These are phyloP conservation scores for Crossaster papposus DNA, from an alignment of 53 echinoderm and acorn worm genomes.

Conservation along the genomic window DNA sequence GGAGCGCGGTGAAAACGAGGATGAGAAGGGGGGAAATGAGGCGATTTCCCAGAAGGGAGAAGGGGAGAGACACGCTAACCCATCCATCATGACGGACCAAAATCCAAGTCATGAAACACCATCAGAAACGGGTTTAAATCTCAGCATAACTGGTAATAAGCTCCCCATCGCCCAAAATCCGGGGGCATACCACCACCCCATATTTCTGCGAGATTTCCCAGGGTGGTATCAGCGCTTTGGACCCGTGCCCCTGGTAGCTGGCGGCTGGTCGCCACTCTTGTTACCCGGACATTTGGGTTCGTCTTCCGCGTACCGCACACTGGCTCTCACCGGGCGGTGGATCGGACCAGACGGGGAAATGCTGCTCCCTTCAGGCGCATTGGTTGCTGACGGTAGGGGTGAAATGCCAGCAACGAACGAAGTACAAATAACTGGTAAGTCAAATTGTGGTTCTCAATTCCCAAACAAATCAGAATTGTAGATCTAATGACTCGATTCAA, in stretches of 20 bases:
- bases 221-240: slow-evolving; percentile 34
- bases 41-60: background rate
- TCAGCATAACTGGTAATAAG: background rate
- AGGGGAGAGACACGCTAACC: background rate
- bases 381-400: background rate
- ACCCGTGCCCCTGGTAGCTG: slow-evolving; percentile 7
- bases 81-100: background rate
- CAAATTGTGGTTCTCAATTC: background rate
- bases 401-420: background rate
- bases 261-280: slow-evolving; percentile 7
- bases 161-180: background rate
- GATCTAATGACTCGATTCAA: too few relatives aligned
- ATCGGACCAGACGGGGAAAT: slow-evolving; percentile 4
- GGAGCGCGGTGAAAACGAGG: background rate
- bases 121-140: background rate
- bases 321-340: slow-evolving; percentile 28
- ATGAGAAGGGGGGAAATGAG: background rate
- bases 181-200: background rate
- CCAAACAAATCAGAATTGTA: background rate
- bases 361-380: too few relatives aligned
- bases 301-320: background rate
- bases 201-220: slow-evolving; percentile 5
- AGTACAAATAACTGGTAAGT: background rate
- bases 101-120: background rate
- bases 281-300: background rate